A percentile compares a stretch with the other conserved stretches of the same genome.
Conservation (phyloP, 2,888 invertebrate species). For the Dioctria linearis region DNA sequence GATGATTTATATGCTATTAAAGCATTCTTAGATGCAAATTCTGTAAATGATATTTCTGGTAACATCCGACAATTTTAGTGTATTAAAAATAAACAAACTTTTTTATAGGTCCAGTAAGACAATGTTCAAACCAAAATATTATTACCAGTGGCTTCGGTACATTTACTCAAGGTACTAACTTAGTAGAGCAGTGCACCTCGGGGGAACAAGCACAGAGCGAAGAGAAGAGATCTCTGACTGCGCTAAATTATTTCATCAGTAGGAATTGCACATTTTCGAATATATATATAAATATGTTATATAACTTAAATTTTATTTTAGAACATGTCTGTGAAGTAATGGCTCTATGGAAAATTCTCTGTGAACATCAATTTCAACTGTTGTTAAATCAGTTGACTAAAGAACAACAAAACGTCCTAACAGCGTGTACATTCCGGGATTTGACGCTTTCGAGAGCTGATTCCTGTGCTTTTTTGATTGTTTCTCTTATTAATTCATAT, state of each 20-base stretch:
- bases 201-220: slow-evolving; percentile 74
- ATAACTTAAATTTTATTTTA: slow-evolving; percentile 60
- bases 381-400: slow-evolving; percentile 80
- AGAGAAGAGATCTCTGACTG: slow-evolving; percentile 84
- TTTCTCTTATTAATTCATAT: slow-evolving; percentile 91
- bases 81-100: background rate
- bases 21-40: slow-evolving; percentile 81
- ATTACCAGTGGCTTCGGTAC: slow-evolving; percentile 63
- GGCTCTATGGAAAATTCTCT: slow-evolving; percentile 92
- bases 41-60: slow-evolving; percentile 70
- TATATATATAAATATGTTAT: background rate
- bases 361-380: slow-evolving; percentile 91
- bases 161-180: slow-evolving; percentile 60
- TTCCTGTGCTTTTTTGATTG: slow-evolving; percentile 82
- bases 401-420: slow-evolving; percentile 77
- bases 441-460: slow-evolving; percentile 73
- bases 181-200: slow-evolving; percentile 67
- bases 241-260: slow-evolving; percentile 81
- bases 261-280: slow-evolving; percentile 61
- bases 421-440: slow-evolving; percentile 75
- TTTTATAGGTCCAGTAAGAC: slow-evolving; percentile 61
- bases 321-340: slow-evolving; percentile 90
- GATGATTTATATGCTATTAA: slow-evolving; percentile 83
- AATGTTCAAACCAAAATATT: slow-evolving; percentile 60
- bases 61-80: slow-evolving; percentile 20